These are phyloP conservation scores for Venturia canescens DNA, from an alignment of 1,140 invertebrate species.

Conservation along the genomic window DNA sequence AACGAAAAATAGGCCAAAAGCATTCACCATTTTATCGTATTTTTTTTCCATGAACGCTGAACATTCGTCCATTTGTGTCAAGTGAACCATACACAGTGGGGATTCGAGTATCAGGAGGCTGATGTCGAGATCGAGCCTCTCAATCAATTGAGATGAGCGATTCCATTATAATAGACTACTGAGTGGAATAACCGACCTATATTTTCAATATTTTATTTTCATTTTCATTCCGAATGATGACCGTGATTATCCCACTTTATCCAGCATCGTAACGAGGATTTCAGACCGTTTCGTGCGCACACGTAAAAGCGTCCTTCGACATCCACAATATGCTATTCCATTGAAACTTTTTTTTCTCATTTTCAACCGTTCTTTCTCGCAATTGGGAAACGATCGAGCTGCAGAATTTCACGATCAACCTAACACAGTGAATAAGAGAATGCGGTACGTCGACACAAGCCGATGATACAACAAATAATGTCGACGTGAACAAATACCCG, in stretches of 20 bases:
- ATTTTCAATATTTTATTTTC: neutral
- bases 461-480: no score
- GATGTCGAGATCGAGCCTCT: neutral
- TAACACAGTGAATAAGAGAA: no score
- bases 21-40: no score
- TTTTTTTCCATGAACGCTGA: neutral
- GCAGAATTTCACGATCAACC: no score
- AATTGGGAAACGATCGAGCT: no score
- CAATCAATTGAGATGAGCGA: neutral
- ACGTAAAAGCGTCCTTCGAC: no score
- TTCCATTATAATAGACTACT: neutral
- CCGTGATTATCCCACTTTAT: constrained; percentile 11
- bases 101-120: neutral
- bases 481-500: no score
- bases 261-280: neutral
- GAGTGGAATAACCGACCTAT: neutral
- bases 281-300: neutral
- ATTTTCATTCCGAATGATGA: neutral
- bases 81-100: neutral
- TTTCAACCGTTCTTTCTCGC: no score
- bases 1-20: no score
- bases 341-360: no score
- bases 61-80: constrained; percentile 37
- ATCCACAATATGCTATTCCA: no score
- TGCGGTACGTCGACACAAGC: no score